These are phyloP conservation scores for Batillaria attramentaria DNA, from an alignment of 1,140 invertebrate species.

Conservation along the genomic window DNA sequence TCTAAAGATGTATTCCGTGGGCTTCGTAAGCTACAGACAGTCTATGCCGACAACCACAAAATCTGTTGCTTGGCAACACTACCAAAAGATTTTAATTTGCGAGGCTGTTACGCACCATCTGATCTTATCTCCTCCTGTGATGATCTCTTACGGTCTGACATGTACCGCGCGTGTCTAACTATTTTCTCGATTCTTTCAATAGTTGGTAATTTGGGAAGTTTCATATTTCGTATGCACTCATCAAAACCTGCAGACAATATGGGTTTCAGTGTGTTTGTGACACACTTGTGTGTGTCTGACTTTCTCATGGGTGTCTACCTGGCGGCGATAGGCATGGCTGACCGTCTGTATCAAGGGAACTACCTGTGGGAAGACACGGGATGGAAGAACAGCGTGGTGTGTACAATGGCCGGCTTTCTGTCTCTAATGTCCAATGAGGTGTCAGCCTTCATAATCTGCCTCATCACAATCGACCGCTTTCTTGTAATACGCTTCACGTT, in stretches of 20 bases:
- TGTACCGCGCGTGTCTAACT: slow-evolving; percentile 40
- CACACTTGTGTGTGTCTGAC: slow-evolving; percentile 24
- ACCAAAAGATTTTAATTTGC: background rate
- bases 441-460: slow-evolving; percentile 3
- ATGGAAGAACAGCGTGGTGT: slow-evolving; percentile 47
- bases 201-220: slow-evolving; percentile 45
- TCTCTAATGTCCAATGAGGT: background rate
- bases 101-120: background rate
- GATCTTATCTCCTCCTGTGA: slow-evolving; percentile 51
- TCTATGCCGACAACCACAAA: slow-evolving; percentile 12
- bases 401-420: background rate
- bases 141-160: slow-evolving; percentile 41
- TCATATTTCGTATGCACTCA: slow-evolving; percentile 38
- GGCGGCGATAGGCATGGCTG: slow-evolving; percentile 51
- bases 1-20: background rate
- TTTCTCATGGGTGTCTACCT: slow-evolving; percentile 63
- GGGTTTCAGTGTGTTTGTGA: background rate
- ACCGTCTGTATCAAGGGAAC: slow-evolving; percentile 46
- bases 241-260: background rate
- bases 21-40: background rate
- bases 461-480: background rate
- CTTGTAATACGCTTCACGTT: background rate
- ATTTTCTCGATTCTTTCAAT: slow-evolving; percentile 39
- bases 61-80: background rate
- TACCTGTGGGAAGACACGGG: slow-evolving; percentile 49